A percentile compares a stretch with the other conserved stretches of the same genome.
Conservation (phyloP, 2,113 vertebrate species). For the Mormyrus lacerda region DNA sequence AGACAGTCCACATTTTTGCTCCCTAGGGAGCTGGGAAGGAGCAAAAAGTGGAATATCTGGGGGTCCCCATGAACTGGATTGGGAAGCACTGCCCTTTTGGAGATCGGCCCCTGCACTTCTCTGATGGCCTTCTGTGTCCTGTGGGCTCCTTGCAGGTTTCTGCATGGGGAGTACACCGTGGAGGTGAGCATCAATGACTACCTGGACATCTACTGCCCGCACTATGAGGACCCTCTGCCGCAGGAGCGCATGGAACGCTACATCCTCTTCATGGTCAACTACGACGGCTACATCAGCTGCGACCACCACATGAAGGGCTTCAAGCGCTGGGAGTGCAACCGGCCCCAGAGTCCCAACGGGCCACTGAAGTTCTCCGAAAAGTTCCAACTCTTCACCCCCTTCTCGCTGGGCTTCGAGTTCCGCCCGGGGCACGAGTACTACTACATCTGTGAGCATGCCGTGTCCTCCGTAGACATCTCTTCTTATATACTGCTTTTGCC, state of each 20-base stretch:
- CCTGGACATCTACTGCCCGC: slow-evolving; percentile 93
- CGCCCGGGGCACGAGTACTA: slow-evolving; percentile 88
- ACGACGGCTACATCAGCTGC: slow-evolving; percentile 78
- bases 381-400: slow-evolving; percentile 96
- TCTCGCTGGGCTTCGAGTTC: slow-evolving; percentile 95
- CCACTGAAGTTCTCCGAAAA: slow-evolving; percentile 94
- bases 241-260: slow-evolving; percentile 77
- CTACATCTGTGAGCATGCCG: slow-evolving; percentile 81
- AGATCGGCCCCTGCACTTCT: background rate
- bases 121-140: slow-evolving; percentile 2
- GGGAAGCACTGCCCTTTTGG: background rate
- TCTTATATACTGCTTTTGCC: background rate
- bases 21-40: background rate
- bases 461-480: background rate
- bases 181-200: slow-evolving; percentile 96
- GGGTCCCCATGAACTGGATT: background rate
- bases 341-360: slow-evolving; percentile 74
- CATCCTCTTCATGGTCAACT: slow-evolving; percentile 91
- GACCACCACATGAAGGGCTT: slow-evolving; percentile 83
- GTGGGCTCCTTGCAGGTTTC: slow-evolving; percentile 62
- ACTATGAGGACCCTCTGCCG: slow-evolving; percentile 73
- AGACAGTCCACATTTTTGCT: background rate
- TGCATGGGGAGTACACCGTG: slow-evolving; percentile 79
- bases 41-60: background rate
- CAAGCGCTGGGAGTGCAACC: slow-evolving; percentile 95